These are phyloP conservation scores for Leiothrix lutea DNA, from an alignment of 2,113 vertebrate species.

Conservation along the genomic window DNA sequence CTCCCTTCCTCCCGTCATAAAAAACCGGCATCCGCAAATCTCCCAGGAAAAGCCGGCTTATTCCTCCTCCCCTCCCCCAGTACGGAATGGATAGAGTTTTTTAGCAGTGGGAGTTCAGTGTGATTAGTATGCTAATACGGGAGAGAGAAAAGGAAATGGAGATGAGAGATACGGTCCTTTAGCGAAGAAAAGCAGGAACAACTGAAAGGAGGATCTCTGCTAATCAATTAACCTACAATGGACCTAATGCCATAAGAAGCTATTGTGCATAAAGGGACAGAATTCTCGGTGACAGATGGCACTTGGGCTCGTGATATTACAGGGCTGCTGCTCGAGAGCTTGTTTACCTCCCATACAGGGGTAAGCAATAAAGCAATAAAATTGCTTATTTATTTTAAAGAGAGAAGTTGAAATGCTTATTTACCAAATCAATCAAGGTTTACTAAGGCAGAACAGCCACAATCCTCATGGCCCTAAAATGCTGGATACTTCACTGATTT, in stretches of 20 bases:
- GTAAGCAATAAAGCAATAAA: conserved; percentile 73
- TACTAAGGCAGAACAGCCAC: conserved; percentile 69
- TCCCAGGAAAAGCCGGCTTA: conserved; percentile 30
- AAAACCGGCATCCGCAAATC: conserved; percentile 26
- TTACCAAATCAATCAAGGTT: conserved; percentile 71
- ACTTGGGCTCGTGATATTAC: not conserved
- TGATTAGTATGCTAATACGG: conserved; percentile 57
- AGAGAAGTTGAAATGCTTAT: conserved; percentile 72
- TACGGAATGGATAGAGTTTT: conserved; percentile 3
- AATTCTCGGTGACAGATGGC: conserved; percentile 73
- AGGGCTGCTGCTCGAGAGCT: conserved; percentile 19
- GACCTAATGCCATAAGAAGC: conserved; percentile 47
- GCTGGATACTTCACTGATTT: conserved; percentile 61
- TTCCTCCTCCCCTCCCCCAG: conserved; percentile 29
- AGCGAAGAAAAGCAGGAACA: conserved; percentile 32
- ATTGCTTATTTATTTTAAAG: conserved; percentile 73
- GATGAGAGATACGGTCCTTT: conserved; percentile 43
- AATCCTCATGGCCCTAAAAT: conserved; percentile 42
- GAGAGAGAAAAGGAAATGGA: conserved; percentile 41
- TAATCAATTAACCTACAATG: conserved; percentile 61
- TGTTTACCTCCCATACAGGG: conserved; percentile 62
- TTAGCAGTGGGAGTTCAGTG: conserved; percentile 54
- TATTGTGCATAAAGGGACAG: conserved; percentile 56
- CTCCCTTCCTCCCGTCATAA: not conserved
- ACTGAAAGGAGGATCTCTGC: conserved; percentile 58